Evolutionary conservation across 1,140 invertebrate genomes (phyloP).

Genomic region (Melipona quadrifasciata): DNA sequence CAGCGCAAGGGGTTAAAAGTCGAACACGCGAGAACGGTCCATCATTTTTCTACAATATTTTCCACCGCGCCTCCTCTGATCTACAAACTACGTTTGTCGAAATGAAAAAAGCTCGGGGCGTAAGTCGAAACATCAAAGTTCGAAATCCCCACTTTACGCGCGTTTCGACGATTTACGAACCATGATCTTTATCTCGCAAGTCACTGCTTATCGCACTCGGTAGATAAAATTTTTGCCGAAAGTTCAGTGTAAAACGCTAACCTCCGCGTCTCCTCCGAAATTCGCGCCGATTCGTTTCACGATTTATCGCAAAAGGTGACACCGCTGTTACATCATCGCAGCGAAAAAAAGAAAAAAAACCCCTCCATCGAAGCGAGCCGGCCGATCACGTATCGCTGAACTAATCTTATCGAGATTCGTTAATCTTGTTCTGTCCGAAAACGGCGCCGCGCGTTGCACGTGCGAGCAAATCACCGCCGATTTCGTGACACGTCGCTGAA

Average conservation of each 20-base stretch:
- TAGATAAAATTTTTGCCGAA: slow-evolving; percentile 3
- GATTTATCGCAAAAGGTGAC: background rate
- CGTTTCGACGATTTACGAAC: too few relatives aligned
- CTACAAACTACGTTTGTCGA: too few relatives aligned
- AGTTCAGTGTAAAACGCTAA: background rate
- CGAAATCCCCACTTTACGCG: too few relatives aligned
- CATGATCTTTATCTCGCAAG: too few relatives aligned
- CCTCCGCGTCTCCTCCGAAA: background rate
- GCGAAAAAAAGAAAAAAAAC: slow-evolving; percentile 14
- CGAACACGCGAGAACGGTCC: too few relatives aligned
- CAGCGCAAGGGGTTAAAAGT: too few relatives aligned
- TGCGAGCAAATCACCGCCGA: background rate
- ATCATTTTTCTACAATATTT: too few relatives aligned
- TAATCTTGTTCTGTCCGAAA: slow-evolving; percentile 63
- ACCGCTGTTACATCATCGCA: slow-evolving; percentile 42
- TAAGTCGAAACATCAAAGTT: too few relatives aligned
- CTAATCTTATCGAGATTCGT: slow-evolving; percentile 75
- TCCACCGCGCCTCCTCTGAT: too few relatives aligned
- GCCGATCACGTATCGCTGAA: slow-evolving; percentile 55
- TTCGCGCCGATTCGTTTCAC: background rate
- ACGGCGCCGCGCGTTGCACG: background rate
- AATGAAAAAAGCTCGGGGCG: too few relatives aligned
- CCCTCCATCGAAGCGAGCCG: slow-evolving; percentile 51
- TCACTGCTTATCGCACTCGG: background rate
- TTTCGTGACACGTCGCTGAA: background rate